Percentiles rank a stretch among this genome's conserved stretches.
Evolutionary conservation across 2,113 vertebrate genomes (phyloP).

Genomic region (Ascaphus truei): DNA sequence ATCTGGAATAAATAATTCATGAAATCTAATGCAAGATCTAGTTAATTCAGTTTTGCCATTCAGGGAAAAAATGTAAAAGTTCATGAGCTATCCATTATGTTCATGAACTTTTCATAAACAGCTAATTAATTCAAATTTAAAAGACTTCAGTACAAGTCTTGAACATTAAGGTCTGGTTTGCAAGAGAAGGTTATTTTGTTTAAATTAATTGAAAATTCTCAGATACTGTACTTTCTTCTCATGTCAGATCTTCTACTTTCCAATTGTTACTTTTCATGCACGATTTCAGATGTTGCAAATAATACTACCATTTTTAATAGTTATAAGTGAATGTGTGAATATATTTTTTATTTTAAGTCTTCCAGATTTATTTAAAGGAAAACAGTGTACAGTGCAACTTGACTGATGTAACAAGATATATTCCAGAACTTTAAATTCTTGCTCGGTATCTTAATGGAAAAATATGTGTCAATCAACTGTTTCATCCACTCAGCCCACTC

Average conservation of each 20-base stretch:
- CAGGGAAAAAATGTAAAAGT: slow-evolving; percentile 8
- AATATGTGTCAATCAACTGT: too few relatives aligned
- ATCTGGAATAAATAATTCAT: neutral
- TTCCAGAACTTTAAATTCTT: too few relatives aligned
- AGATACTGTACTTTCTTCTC: neutral
- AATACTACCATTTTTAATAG: neutral
- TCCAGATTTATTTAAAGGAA: too few relatives aligned
- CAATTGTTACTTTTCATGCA: neutral
- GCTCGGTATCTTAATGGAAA: too few relatives aligned
- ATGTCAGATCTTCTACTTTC: neutral
- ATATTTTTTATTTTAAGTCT: neutral
- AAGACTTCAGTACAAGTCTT: neutral
- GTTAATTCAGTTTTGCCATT: neutral
- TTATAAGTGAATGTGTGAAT: neutral
- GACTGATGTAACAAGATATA: too few relatives aligned
- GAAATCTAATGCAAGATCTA: neutral
- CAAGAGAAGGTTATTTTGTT: neutral
- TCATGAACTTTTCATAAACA: slow-evolving; percentile 8
- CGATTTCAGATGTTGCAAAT: neutral
- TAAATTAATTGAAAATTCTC: neutral
- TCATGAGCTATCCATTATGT: neutral
- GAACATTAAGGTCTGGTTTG: slow-evolving; percentile 7
- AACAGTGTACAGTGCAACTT: too few relatives aligned
- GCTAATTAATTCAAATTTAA: slow-evolving; percentile 6
- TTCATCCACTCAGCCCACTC: too few relatives aligned